Conservation (phyloP, 2,888 invertebrate species). For the Epirrhoe tristata region DNA sequence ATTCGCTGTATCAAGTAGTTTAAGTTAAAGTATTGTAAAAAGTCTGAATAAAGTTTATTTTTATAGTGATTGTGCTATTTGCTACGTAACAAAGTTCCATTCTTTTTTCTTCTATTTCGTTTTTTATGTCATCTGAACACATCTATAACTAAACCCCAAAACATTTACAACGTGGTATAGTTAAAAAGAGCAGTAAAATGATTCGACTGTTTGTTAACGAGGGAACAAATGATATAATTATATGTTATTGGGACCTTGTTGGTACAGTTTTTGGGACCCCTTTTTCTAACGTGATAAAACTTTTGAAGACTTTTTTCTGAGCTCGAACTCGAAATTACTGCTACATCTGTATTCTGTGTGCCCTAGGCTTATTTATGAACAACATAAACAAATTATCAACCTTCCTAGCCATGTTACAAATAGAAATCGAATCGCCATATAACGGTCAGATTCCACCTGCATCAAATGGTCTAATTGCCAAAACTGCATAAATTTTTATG, state of each 20-base stretch:
- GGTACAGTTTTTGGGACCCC: not conserved
- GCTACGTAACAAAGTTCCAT: too few relatives aligned
- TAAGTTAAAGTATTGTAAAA: too few relatives aligned
- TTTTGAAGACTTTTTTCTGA: too few relatives aligned
- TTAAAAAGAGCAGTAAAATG: conserved; percentile 38
- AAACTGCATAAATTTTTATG: not conserved
- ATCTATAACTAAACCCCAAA: conserved; percentile 6
- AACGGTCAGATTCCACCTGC: not conserved
- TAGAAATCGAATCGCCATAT: not conserved
- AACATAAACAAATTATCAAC: not conserved
- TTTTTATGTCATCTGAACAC: not conserved
- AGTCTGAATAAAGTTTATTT: too few relatives aligned
- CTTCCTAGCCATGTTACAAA: not conserved
- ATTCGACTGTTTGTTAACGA: conserved; percentile 34
- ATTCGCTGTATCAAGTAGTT: too few relatives aligned
- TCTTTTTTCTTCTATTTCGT: not conserved
- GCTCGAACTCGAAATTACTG: too few relatives aligned
- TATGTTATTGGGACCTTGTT: conserved; percentile 9
- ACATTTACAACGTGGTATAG: conserved; percentile 31
- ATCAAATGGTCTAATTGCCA: too few relatives aligned
- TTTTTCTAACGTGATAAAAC: not conserved
- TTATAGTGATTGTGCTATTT: too few relatives aligned
- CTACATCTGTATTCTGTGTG: not conserved
- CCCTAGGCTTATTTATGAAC: not conserved
- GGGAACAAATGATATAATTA: conserved; percentile 33